Base-by-base conservation (phyloP, 2,888 invertebrate genomes). In the Sylvicola cinctus region DNA sequence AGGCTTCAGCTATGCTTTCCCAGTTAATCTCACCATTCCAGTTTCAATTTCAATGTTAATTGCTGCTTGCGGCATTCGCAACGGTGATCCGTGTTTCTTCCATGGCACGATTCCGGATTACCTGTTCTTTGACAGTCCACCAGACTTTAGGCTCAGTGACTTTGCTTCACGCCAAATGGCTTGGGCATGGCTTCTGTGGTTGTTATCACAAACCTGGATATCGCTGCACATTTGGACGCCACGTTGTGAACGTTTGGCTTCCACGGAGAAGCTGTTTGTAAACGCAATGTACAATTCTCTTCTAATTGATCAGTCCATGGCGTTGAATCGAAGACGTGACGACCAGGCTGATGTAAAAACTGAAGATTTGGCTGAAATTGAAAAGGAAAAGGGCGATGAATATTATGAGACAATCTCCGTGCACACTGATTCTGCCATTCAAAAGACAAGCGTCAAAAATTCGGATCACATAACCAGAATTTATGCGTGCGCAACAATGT, bases 401-500 rank as follows among this genome's bases (percentile, higher is more conserved):
- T 88, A 88, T 52, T 90, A 90, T 49, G 90, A 90, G 63, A 88
- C 87, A 1, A 90, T 90, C 46, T 87, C 85, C n/a, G 85, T 85
- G 34, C 84, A 85, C 46, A 85, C 87, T 0, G 83, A 84, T 48
- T 78, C 81, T 1, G 73, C 76, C 3, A 70, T 79, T n/a, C 71
- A 74, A 31, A 79, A 76, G 28, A 74, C 73, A 33, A 68, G 70
- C 10, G 72, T 84, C 4, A 84, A 83, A 49, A 80, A 74, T 32
- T 80, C 83, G 2, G 88, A 90, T 54, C 75, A 78, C 44, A 87
- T 90, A 36, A 87, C 90, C 2, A 71, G 87, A 55, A 91, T 98
- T 45, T 96, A 85, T 52, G 85, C 91, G 23, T 96, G 96, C 58
- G 83, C 83, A 31, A 98, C 96, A 44, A 96, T 98, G 95, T 98